phyloP scores from a whole-genome alignment of 2,113 vertebrate genomes.

The Paramormyrops kingsleyae region DNA sequence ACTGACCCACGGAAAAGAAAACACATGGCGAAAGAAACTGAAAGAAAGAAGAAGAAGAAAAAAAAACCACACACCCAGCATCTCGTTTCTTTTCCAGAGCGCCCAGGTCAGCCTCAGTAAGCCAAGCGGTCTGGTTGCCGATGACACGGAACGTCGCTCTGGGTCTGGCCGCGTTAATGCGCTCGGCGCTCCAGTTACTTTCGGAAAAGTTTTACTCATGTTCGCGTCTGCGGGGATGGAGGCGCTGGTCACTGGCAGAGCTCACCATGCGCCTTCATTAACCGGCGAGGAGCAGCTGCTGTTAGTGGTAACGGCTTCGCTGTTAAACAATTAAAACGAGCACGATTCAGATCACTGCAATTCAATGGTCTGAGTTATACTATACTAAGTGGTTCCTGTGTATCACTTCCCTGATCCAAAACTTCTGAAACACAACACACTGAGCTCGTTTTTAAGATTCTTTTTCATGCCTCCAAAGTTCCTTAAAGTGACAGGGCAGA shows the following conservation, averaged over 20 bases:
- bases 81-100: not conserved
- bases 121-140: not conserved
- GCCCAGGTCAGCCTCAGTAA: not conserved
- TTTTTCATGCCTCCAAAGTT: not conserved
- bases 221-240: not conserved
- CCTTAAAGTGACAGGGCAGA: not conserved
- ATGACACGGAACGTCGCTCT: not conserved
- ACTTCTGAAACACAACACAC: not conserved
- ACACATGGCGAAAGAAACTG: not conserved
- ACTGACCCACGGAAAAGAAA: constrained; percentile 2
- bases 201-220: not conserved
- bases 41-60: not conserved
- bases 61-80: not conserved
- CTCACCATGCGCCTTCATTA: not conserved
- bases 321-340: not conserved
- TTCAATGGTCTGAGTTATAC: not conserved
- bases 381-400: not conserved
- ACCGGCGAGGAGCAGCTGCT: not conserved
- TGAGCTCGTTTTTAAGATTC: not conserved
- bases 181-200: too few species aligned
- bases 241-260: not conserved
- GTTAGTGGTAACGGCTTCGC: not conserved
- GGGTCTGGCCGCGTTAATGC: not conserved
- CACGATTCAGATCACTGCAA: not conserved
- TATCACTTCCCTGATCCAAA: not conserved